phyloP scores from a whole-genome alignment of 2,113 vertebrate species.

The Nothobranchius furzeri region DNA sequence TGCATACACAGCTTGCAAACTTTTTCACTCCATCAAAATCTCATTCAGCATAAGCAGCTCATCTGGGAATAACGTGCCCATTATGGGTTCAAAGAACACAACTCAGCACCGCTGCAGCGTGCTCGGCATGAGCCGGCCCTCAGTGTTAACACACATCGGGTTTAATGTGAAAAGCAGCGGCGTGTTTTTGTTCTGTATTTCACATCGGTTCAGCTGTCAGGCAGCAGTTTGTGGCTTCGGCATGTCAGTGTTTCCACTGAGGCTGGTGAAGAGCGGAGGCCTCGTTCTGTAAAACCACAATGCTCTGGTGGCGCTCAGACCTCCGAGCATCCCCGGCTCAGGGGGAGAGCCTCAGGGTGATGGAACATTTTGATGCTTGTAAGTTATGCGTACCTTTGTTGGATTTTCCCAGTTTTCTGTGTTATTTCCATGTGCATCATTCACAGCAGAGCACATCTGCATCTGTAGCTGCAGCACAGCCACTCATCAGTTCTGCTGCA shows the following conservation, averaged over 20 bases:
- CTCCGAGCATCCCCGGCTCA: conserved; percentile 7
- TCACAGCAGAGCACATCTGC: conserved; percentile 1
- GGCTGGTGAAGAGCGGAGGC: conserved; percentile 24
- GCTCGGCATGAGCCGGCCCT: conserved; percentile 37
- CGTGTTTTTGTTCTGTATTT: conserved; percentile 66
- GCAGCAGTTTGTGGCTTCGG: conserved; percentile 42
- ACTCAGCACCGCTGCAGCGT: conserved; percentile 32
- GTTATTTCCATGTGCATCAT: conserved; percentile 18
- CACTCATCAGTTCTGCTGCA: not conserved
- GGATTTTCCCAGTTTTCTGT: not conserved
- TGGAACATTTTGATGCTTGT: conserved; percentile 26
- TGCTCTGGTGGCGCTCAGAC: conserved; percentile 30
- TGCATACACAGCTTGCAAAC: conserved; percentile 41
- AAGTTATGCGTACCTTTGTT: too few relatives aligned
- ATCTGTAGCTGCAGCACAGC: not conserved
- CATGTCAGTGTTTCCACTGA: conserved; percentile 66
- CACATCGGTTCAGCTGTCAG: conserved; percentile 56
- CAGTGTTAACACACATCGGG: conserved; percentile 38
- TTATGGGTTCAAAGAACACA: conserved; percentile 71
- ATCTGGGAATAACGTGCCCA: conserved; percentile 55
- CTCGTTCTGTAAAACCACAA: conserved; percentile 50
- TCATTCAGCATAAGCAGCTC: conserved; percentile 47
- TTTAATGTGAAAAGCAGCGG: conserved; percentile 70
- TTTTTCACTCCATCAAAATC: conserved; percentile 59
- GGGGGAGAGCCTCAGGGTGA: not conserved